phyloP scores from a whole-genome alignment of 1,140 invertebrate genomes.

The Drosophila mayri region DNA sequence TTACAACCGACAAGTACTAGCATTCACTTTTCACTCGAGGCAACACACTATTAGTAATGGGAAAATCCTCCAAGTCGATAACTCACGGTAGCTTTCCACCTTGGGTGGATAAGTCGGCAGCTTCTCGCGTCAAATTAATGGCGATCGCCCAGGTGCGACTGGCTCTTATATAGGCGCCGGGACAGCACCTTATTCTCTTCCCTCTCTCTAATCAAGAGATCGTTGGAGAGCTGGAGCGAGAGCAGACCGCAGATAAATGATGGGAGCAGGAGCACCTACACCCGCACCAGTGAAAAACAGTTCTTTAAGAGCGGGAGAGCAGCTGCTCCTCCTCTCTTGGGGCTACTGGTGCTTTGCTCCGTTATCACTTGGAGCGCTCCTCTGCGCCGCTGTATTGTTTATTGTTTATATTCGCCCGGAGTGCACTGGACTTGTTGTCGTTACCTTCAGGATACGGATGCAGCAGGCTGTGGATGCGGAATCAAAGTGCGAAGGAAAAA shows the following conservation, averaged over 20 bases:
- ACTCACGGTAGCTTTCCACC: constrained; percentile 30
- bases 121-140: constrained; percentile 18
- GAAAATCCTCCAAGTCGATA: constrained; percentile 7
- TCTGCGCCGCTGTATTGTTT: background rate
- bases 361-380: constrained; percentile 7
- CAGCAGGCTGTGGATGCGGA: constrained; percentile 17
- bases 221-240: constrained; percentile 11
- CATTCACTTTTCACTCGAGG: constrained; percentile 6
- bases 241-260: constrained; percentile 22
- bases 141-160: constrained; percentile 3
- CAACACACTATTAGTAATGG: constrained; percentile 13
- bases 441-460: constrained; percentile 19
- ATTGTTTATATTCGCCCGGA: constrained; percentile 24
- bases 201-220: constrained; percentile 14
- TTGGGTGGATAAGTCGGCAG: constrained; percentile 19
- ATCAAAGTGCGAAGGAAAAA: constrained; percentile 17
- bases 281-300: background rate
- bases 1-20: background rate
- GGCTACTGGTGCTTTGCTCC: background rate
- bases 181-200: background rate
- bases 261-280: background rate
- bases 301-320: constrained; percentile 7
- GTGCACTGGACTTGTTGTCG: constrained; percentile 3
- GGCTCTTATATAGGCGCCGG: constrained; percentile 24
- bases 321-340: background rate